Conservation (phyloP, 2,888 invertebrate genomes). For the Helicoverpa assulta region DNA sequence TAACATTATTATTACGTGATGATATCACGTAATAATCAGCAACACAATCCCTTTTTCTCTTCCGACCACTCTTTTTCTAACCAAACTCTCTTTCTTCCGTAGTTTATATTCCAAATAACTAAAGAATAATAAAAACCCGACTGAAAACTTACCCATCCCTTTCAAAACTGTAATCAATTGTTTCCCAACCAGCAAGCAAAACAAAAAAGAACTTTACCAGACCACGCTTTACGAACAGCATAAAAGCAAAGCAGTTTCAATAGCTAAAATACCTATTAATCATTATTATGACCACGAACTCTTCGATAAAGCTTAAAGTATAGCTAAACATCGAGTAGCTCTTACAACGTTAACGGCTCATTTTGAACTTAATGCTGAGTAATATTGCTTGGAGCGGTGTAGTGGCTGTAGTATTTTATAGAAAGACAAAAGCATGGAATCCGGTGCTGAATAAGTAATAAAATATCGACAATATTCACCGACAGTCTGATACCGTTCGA, state of each 20-base stretch:
- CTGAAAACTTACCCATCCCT: too few species aligned
- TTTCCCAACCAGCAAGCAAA: background rate
- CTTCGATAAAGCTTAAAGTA: constrained; percentile 45
- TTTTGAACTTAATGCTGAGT: constrained; percentile 69
- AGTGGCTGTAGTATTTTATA: constrained; percentile 66
- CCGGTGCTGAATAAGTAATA: constrained; percentile 62
- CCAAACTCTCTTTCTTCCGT: too few species aligned
- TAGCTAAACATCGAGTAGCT: constrained; percentile 63
- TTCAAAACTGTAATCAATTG: background rate
- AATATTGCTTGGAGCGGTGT: constrained; percentile 40
- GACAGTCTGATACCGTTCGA: constrained; percentile 42
- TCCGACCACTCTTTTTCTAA: too few species aligned
- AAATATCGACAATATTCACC: constrained; percentile 59
- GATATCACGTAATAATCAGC: too few species aligned
- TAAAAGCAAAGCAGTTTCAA: constrained; percentile 28
- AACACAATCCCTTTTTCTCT: too few species aligned
- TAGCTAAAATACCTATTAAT: constrained; percentile 40
- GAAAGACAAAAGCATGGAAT: constrained; percentile 65
- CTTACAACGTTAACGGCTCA: constrained; percentile 73
- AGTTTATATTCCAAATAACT: too few species aligned
- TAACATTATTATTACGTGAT: background rate
- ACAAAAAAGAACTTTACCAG: constrained; percentile 20
- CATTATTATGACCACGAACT: constrained; percentile 33
- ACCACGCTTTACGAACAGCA: constrained; percentile 17
- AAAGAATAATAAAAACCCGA: too few species aligned